phyloP scores from a whole-genome alignment of 2,888 invertebrate species.

The Pristionchus exspectatus region DNA sequence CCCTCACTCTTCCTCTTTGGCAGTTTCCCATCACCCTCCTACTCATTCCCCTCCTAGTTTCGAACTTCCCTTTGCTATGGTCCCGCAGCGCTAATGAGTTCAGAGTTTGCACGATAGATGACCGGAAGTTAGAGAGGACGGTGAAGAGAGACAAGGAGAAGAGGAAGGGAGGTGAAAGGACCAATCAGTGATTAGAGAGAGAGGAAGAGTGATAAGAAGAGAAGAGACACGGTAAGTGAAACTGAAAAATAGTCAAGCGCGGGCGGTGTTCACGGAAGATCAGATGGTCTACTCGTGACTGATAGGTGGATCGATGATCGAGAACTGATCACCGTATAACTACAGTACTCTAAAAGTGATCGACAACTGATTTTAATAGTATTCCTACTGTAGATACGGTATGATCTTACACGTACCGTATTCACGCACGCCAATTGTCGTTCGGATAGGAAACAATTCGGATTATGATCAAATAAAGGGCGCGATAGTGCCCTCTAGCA shows the following conservation, averaged over 20 bases:
- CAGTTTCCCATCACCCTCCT: neutral
- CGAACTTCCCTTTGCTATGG: neutral
- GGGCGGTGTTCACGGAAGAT: neutral
- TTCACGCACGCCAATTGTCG: neutral
- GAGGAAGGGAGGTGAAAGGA: neutral
- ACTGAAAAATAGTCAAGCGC: slow-evolving; percentile 14
- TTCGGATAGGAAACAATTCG: neutral
- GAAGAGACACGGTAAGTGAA: slow-evolving; percentile 10
- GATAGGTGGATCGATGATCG: neutral
- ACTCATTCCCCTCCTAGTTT: neutral
- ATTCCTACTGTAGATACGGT: too few relatives aligned
- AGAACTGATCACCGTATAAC: too few relatives aligned
- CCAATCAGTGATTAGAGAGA: slow-evolving; percentile 1
- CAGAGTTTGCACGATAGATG: slow-evolving; percentile 17
- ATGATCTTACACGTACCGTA: neutral
- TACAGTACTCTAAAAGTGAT: neutral
- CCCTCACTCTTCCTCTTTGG: neutral
- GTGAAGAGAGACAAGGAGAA: neutral
- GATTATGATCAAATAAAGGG: slow-evolving; percentile 30
- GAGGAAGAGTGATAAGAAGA: neutral
- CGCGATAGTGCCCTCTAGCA: slow-evolving; percentile 12
- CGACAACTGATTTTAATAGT: too few relatives aligned
- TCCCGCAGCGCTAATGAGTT: slow-evolving; percentile 17
- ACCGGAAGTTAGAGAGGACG: slow-evolving; percentile 30
- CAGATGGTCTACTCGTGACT: slow-evolving; percentile 5